Evolutionary conservation across 2,888 invertebrate genomes (phyloP), one percentile per base, ranked within the genome.

Genomic region (Tetragonisca angustula): DNA sequence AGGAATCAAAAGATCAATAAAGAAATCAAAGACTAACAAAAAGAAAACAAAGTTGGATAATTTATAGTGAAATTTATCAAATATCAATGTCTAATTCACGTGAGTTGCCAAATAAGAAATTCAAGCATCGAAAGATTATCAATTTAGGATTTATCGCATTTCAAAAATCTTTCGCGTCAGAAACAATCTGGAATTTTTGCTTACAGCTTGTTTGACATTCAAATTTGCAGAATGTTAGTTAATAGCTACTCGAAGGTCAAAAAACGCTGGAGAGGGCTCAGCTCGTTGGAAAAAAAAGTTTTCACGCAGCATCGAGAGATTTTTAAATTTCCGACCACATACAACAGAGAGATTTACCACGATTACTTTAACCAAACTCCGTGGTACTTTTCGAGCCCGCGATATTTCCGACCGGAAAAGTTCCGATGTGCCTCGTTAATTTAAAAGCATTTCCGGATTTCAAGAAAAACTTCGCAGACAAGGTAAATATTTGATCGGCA

Each of bases 381-480:
- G 4, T 19, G 54, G 78, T 76, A 80, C 50, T 61, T 83, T 84
- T 72, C 67, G 61, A 61, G 4, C 71, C 43, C 43, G 72, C 65
- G 56, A 59, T 78, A 83, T 76, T 54, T 19, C 73, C 78, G 43
- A 62, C 52, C 59, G 62, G 64, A 69, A 85, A 86, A 80, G 50
- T 85, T 86, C 74, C 75, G 73, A 77, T 70, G 81, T 74, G 76
- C 54, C 81, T 83, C 87, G 85, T 87, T 87, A 87, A 81, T 83
- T 87, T 85, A 81, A 87, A 79, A 87, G 87, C 81, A 81, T 87
- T 83, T 83, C 76, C 79, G 59, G 62, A 84, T 81, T 84, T 79
- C 72, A 56, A 80, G 74, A 72, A 73, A 84, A 87, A 87, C 84
- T 87, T 87, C 80, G 81, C 84, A 86, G 87, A 87, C 86, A 80